Evolutionary conservation across 1,140 invertebrate genomes (phyloP), one percentile per base, ranked within the genome.

Genomic region (Streblospio benedicti): DNA sequence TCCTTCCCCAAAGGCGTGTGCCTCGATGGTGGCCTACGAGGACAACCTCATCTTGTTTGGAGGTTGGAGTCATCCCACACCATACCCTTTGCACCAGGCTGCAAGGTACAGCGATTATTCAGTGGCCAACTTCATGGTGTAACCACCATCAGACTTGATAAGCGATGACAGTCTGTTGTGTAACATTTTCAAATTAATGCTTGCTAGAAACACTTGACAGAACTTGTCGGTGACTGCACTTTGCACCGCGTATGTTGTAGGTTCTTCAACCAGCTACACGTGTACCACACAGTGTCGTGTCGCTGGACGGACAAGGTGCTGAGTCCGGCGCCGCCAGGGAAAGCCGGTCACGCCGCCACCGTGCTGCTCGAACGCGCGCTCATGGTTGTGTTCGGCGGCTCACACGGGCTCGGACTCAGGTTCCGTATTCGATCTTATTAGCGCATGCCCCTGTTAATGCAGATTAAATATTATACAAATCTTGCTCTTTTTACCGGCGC

Each of bases 1-100:
- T 81, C 95, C 95, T 30, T 90, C 90, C 4, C 93, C 95, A 3
- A 98, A 97, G 81, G 93, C 93, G 54, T 93, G 91, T 76, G 90
- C 92, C 35, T 87, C 89, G 23, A 85, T 97, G 82, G 86, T 94
- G 4, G 81, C 84, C 61, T 90, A 94, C 76, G 86, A 88, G 67
- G 85, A 91, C 69, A 85, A 81, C 64, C 80, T 94, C 57, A 85
- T 97, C 61, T 78, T 97, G 30, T 97, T 94, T 83, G 93, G 93
- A 45, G 94, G 94, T 4, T 97, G 92, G 91, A 90, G 92, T 14
- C 90, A 94, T 60, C 91, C 93, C 23, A 90, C 90, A 35, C 83
- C 89, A 2, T 92, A 90, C 78, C 89, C 91, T 41, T 81, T 92
- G 33, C 90, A 94, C 78, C 91, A 95, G 70, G 76, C 77, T 61